Conservation (phyloP, 2,888 invertebrate species). For the Erebia ligea region DNA sequence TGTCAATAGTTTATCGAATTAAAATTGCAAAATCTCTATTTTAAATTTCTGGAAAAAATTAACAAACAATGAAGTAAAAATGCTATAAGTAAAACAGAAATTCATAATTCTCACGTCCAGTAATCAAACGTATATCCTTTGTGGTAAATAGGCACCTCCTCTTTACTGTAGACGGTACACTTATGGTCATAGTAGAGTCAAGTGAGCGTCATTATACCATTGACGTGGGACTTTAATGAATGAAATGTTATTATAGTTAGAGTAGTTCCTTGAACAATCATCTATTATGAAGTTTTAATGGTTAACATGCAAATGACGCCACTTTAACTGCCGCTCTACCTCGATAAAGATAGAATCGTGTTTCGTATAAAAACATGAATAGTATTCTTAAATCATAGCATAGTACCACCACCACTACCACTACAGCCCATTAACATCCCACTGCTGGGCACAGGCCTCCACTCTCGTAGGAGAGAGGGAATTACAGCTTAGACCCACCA, state of each 20-base stretch:
- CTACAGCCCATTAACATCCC: too few relatives aligned
- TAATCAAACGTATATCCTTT: conserved; percentile 4
- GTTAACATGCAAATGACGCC: background rate
- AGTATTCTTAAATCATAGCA: too few relatives aligned
- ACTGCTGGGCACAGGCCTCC: too few relatives aligned
- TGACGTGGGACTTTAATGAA: conserved; percentile 14
- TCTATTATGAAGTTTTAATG: background rate
- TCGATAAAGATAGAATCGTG: too few relatives aligned
- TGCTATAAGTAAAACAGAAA: background rate
- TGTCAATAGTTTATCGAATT: too few relatives aligned
- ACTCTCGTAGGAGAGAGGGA: too few relatives aligned
- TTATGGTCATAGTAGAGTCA: conserved; percentile 20
- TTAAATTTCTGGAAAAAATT: too few relatives aligned
- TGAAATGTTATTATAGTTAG: background rate
- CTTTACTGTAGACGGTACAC: background rate
- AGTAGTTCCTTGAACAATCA: conserved; percentile 14
- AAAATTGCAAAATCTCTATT: too few relatives aligned
- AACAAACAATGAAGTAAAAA: too few relatives aligned
- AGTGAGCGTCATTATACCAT: conserved; percentile 15
- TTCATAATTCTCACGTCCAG: background rate
- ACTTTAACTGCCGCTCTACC: background rate
- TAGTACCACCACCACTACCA: too few relatives aligned
- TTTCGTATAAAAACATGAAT: too few relatives aligned
- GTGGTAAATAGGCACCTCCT: background rate
- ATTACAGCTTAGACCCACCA: too few relatives aligned